Evolutionary conservation across 2,888 invertebrate species (phyloP), one percentile per base, ranked within the genome.

Genomic region (Diabrotica balteata): DNA sequence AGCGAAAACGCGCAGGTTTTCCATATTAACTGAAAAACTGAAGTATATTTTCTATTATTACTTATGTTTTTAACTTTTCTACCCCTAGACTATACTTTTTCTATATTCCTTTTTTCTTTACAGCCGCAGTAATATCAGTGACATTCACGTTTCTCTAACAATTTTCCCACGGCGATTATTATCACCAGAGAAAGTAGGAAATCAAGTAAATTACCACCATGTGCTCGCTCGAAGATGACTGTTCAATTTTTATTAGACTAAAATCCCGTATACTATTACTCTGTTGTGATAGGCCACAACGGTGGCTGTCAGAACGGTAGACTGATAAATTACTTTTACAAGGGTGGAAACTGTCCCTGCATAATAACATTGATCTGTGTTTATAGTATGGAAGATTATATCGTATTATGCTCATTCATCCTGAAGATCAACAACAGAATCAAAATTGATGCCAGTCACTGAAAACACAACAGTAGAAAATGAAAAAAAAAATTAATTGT

Each of bases 231-330:
- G n/a, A 53, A 46, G 60, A 62, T 67, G 61, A 62, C 62, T 62
- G 46, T 58, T 52, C 53, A 11, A 61, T 61, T 67, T 67, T 22
- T 62, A 45, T 67, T 54, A 53, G 52, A 67, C 63, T 63, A 49
- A 59, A 52, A 67, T 67, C 67, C 67, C 53, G 67, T 59, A 67
- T 63, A 55, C 46, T 63, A 63, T 66, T 69, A 66, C 63, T 66
- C 4, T 69, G 69, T 69, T 69, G 63, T 69, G 66, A 66, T 66
- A 69, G 55, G 66, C 59, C 59, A 11, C 46, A 66, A 63, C 57
- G 11, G 59, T 17, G 51, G 44, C 59, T 69, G 66, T 66, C 69
- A 61, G 57, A 60, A 42, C 32, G 46, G 59, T 55, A 66, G 60
- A 60, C 47, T 66, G 66, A 69, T 66, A 57, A 66, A 69, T 69